Percentiles rank a stretch among this genome's conserved stretches.
These are phyloP conservation scores for Notolepis coatsorum DNA, from an alignment of 2,797 vertebrate genomes.

Conservation along the genomic window DNA sequence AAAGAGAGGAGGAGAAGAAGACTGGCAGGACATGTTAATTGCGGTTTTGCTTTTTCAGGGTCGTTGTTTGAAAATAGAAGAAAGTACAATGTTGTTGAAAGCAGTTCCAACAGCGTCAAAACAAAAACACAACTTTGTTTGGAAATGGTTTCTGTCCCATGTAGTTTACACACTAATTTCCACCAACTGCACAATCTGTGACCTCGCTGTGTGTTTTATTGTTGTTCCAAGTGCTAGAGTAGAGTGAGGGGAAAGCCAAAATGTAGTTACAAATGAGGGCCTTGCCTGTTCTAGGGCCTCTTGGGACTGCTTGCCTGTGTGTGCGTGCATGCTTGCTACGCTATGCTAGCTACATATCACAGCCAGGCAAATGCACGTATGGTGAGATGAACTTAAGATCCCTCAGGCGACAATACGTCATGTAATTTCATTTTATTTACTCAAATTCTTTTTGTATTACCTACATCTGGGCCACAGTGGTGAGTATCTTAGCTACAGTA, in stretches of 20 bases:
- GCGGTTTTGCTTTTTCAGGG: neutral
- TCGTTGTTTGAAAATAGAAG: neutral
- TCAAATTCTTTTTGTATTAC: no score
- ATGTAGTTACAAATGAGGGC: no score
- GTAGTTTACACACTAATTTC: slow-evolving; percentile 10
- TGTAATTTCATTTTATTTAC: no score
- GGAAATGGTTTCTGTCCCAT: neutral
- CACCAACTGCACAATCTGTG: neutral
- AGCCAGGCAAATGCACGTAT: no score
- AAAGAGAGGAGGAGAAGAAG: slow-evolving; percentile 24
- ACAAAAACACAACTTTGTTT: slow-evolving; percentile 3
- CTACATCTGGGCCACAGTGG: no score
- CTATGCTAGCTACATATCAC: no score
- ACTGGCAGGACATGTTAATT: slow-evolving; percentile 1
- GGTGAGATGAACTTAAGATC: no score
- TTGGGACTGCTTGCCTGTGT: no score
- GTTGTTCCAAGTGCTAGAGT: neutral
- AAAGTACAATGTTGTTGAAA: neutral
- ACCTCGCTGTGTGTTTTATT: neutral
- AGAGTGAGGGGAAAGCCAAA: neutral
- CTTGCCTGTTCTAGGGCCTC: no score
- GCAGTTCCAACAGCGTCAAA: neutral
- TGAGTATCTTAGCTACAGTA: no score
- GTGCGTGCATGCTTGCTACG: no score
- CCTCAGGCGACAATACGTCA: no score